These are phyloP conservation scores for Hydrolagus colliei DNA, from an alignment of 2,797 vertebrate species.

Conservation along the genomic window DNA sequence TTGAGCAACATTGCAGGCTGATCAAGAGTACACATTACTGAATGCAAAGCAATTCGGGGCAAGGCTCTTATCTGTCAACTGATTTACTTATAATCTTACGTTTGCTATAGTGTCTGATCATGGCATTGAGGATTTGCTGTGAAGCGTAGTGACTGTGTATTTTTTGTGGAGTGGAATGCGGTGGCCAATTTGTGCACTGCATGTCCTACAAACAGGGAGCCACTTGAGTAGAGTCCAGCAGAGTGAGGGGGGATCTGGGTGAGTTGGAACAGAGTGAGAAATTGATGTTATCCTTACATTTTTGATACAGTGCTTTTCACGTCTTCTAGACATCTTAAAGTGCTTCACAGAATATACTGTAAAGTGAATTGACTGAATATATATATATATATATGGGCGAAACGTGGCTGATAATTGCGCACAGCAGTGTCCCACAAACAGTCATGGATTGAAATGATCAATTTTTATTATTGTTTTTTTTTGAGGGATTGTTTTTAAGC, in stretches of 20 bases:
- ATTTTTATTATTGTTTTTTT: no score
- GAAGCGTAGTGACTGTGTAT: no score
- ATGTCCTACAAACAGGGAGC: neutral
- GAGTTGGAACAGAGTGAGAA: neutral
- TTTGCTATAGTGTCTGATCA: no score
- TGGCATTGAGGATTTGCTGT: no score
- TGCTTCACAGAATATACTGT: no score
- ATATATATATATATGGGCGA: no score
- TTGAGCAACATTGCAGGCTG: slow-evolving; percentile 22
- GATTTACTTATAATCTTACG: neutral
- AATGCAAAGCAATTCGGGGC: slow-evolving; percentile 17
- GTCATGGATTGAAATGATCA: no score
- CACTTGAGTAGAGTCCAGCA: neutral
- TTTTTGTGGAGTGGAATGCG: neutral
- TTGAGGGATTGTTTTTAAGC: no score
- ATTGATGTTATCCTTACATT: neutral
- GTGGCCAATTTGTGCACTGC: neutral
- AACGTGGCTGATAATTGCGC: no score
- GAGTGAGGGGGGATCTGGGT: neutral
- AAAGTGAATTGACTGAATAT: neutral
- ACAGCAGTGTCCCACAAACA: no score
- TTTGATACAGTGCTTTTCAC: no score
- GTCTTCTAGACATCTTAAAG: no score
- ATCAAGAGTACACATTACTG: slow-evolving; percentile 14
- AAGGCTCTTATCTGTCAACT: neutral